Evolutionary conservation across 2,797 vertebrate genomes (phyloP).

Genomic region (Coranthus polyacanthus): DNA sequence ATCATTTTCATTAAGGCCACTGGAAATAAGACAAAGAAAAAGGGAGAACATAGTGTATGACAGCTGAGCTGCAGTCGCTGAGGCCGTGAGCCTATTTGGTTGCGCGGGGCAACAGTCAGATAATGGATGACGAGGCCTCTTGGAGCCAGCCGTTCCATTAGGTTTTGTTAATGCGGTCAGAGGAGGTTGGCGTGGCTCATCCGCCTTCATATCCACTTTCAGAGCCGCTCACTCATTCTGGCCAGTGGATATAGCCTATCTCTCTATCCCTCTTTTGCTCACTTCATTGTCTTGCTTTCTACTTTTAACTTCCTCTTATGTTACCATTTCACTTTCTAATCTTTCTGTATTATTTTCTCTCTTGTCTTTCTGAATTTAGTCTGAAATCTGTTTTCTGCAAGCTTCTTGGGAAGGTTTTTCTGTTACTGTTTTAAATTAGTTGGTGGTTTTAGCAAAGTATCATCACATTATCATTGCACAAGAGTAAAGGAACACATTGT

Average conservation of each 20-base stretch:
- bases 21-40: slow-evolving; percentile 72
- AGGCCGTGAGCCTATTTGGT: slow-evolving; percentile 71
- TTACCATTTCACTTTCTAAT: slow-evolving; percentile 9
- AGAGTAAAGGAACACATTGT: slow-evolving; percentile 47
- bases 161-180: slow-evolving; percentile 85
- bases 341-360: not conserved
- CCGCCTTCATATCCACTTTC: slow-evolving; percentile 83
- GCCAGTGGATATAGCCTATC: slow-evolving; percentile 40
- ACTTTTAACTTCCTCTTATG: slow-evolving; percentile 20
- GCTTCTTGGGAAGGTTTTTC: slow-evolving; percentile 5
- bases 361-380: not conserved
- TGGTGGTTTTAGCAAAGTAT: slow-evolving; percentile 41
- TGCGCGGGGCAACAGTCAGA: slow-evolving; percentile 82
- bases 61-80: slow-evolving; percentile 68
- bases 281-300: slow-evolving; percentile 35
- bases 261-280: slow-evolving; percentile 24
- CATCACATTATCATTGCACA: slow-evolving; percentile 45
- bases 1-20: slow-evolving; percentile 67
- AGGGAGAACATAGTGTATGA: slow-evolving; percentile 51
- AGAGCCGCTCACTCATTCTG: slow-evolving; percentile 75
- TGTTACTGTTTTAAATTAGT: slow-evolving; percentile 46
- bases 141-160: slow-evolving; percentile 88
- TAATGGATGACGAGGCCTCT: slow-evolving; percentile 84
- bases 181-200: slow-evolving; percentile 79
- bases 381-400: not conserved